Evolutionary conservation across 2,888 invertebrate species (phyloP), one percentile per base, ranked within the genome.

Genomic region (Pollenia amentaria): DNA sequence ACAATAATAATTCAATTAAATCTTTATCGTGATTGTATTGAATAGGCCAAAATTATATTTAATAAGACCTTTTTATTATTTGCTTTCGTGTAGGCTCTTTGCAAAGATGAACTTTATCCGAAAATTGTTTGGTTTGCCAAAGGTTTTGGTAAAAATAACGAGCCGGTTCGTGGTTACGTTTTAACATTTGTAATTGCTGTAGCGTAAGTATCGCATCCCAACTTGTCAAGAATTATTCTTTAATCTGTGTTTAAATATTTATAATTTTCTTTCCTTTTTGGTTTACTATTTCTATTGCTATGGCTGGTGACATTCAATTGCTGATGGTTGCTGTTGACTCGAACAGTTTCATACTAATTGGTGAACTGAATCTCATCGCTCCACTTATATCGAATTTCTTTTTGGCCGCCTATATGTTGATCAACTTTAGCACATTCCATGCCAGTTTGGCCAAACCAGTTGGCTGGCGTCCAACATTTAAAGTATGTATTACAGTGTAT

Each of bases 391-490:
- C 98, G 12, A 98, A 98, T 93, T 98, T 98, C 94, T 98, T 98
- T 94, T 94, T 98, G 91, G 98, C 98, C 67, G 98, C 98, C 40
- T 98, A 98, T 91, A 97, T 97, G 83, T 94, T 98, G 82, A 97
- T 98, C 89, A 98, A 98, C 94, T 98, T 98, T 93, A 97, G 98
- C 62, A 98, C 98, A 62, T 98, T 98, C 94, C 98, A 98, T 94
- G 98, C 98, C 55, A 97, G 97, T 88, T 94, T 98, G 89, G 97
- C 97, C 14, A 97, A 96, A 90, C 97, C 97, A 0, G 96, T 97
- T 29, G 97, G 97, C 14, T 97, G 97, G 97, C 94, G 97, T 86
- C 97, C 97, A 62, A 97, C 97, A 0, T 97, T 97, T 91, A 96
- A 96, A 94, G 97, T 97, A 93, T n/a, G 84, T 53, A 42, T 60